phyloP scores from a whole-genome alignment of 2,888 invertebrate species.

The Esperia sulphurella region DNA sequence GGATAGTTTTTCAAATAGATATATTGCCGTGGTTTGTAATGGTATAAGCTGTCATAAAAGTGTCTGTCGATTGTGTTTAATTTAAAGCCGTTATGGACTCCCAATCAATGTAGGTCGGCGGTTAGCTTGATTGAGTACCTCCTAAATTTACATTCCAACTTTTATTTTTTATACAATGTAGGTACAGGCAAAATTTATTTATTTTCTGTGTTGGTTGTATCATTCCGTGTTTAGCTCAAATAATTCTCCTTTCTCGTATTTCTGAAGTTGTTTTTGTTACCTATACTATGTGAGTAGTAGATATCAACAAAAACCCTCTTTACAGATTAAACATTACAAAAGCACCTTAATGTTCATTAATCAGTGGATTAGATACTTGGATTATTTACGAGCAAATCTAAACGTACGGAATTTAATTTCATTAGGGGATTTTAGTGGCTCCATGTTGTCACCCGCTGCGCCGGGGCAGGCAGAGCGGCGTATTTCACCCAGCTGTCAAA shows the following conservation, averaged over 20 bases:
- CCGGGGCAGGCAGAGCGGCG: constrained; percentile 53
- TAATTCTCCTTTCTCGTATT: too few species aligned
- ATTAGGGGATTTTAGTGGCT: constrained; percentile 73
- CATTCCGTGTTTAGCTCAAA: background rate
- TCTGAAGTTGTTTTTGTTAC: too few species aligned
- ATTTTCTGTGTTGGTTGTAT: too few species aligned
- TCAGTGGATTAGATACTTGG: constrained; percentile 74
- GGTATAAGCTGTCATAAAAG: constrained; percentile 55
- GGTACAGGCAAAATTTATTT: background rate
- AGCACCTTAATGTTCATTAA: constrained; percentile 62
- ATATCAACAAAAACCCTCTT: constrained; percentile 21
- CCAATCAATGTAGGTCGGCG: constrained; percentile 17
- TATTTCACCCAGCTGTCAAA: constrained; percentile 76
- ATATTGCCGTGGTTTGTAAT: constrained; percentile 62
- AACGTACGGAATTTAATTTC: constrained; percentile 79
- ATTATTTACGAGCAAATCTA: constrained; percentile 75
- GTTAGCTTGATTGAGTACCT: background rate
- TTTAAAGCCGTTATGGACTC: constrained; percentile 50
- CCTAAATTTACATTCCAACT: too few species aligned
- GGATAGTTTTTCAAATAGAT: constrained; percentile 34
- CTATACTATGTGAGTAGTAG: too few species aligned
- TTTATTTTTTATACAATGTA: background rate
- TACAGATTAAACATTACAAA: constrained; percentile 43
- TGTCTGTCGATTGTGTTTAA: constrained; percentile 49
- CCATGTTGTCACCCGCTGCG: constrained; percentile 76